Conservation (phyloP, 2,113 vertebrate genomes). For the Psephotus haematonotus region DNA sequence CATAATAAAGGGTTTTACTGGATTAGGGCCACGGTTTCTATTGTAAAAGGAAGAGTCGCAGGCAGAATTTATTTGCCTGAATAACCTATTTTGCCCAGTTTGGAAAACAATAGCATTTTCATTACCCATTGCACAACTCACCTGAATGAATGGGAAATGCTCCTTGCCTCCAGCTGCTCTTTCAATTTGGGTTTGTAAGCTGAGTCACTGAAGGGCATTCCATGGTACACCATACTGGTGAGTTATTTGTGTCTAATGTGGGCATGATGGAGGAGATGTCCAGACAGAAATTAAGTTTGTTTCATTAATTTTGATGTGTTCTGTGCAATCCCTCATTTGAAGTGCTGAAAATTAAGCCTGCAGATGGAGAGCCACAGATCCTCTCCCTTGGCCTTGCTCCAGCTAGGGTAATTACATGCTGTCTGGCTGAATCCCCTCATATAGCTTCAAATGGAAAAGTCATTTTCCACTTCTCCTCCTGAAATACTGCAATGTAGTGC, state of each 20-base stretch:
- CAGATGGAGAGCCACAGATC: background rate
- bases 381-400: background rate
- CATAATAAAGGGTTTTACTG: background rate
- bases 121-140: background rate
- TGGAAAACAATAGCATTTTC: background rate
- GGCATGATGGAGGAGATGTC: background rate
- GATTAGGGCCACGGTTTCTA: background rate
- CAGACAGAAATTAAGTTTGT: background rate
- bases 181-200: background rate
- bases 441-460: background rate
- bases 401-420: slow-evolving; percentile 4
- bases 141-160: background rate
- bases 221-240: background rate
- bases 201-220: background rate
- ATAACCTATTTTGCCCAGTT: background rate
- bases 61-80: background rate
- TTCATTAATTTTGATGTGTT: background rate
- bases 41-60: background rate
- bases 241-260: background rate
- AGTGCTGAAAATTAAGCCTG: background rate
- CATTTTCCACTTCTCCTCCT: background rate
- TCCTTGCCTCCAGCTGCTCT: background rate
- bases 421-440: background rate
- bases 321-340: background rate
- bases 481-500: background rate